Evolutionary conservation across 2,888 invertebrate species (phyloP), one percentile per base, ranked within the genome.

Genomic region (Caradrina kadenii): DNA sequence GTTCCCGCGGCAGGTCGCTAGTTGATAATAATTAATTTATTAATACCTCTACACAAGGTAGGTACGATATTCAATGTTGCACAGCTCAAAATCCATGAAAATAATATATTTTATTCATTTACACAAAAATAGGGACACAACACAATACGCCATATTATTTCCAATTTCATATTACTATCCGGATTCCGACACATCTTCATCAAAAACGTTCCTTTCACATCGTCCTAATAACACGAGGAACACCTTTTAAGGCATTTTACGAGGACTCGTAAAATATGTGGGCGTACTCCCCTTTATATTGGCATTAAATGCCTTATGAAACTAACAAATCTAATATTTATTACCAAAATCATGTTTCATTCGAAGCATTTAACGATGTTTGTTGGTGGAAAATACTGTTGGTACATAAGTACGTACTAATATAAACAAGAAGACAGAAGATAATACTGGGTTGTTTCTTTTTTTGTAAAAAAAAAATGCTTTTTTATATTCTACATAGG

Each of bases 281-380:
- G 49, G 60, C 22, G n/a, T 63, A 31, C 15, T 45, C 22, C 15
- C 45, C 54, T 55, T 17, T 45, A 63, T 54, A 54, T 64, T 53
- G 50, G 49, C 59, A 67, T 70, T 80, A 70, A 80, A 67, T 60
- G 59, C 17, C 55, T 55, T 68, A 64, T 68, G 67, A 76, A 71
- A 60, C 80, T 68, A 79, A 67, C 55, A 76, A 80, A 80, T 68
- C 63, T 65, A 80, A 26, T 56, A 80, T 80, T 76, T 80, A 80
- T 42, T 60, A 59, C 31, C 1, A 3, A 39, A 22, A 69, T 76
- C 26, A 22, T 52, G 39, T 54, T 53, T 26, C n/a, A 19, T 73
- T 63, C 63, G 26, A 49, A 17, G 22, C 10, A 19, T 79, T 58
- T 55, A 58, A 59, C 42, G 42, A 50, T 68, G 58, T 17, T 54